Evolutionary conservation across 2,797 vertebrate genomes (phyloP).

Genomic region (Calcarius lapponicus): DNA sequence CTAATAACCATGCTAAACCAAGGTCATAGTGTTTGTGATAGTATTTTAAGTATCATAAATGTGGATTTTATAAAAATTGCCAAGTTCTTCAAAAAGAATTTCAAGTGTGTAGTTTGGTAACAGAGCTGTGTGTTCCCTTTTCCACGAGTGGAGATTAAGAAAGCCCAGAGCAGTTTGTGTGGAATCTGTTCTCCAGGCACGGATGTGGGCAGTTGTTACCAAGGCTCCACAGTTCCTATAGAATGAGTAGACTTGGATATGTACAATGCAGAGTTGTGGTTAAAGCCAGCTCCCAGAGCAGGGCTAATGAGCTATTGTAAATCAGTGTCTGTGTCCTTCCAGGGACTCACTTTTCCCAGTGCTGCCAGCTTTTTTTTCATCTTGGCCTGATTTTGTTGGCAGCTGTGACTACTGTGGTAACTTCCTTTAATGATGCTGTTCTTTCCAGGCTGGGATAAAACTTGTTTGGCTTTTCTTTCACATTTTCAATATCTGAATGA

Average conservation of each 20-base stretch:
- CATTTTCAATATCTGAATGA: background rate
- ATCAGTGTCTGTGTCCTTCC: background rate
- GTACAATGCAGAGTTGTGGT: background rate
- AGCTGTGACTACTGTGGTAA: constrained; percentile 69
- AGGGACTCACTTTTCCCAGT: background rate
- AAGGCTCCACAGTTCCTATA: background rate
- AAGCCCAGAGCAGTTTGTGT: background rate
- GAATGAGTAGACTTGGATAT: background rate
- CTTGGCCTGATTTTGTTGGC: constrained; percentile 24
- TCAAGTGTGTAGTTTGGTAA: background rate
- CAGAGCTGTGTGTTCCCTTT: background rate
- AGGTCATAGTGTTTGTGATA: background rate
- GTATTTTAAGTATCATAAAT: background rate
- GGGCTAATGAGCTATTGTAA: background rate
- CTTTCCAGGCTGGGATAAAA: constrained; percentile 48
- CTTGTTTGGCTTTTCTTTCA: constrained; percentile 24
- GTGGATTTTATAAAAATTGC: background rate
- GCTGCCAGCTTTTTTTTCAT: background rate
- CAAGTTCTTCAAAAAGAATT: background rate
- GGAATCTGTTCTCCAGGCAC: background rate
- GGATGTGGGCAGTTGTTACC: background rate
- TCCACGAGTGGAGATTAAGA: rapidly evolving
- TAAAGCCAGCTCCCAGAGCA: background rate
- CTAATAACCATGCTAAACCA: background rate
- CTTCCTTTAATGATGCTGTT: constrained; percentile 63